A percentile compares a stretch with the other conserved stretches of the same genome.
These are phyloP conservation scores for Platycheirus rosarum DNA, from an alignment of 2,888 invertebrate species.

Conservation along the genomic window DNA sequence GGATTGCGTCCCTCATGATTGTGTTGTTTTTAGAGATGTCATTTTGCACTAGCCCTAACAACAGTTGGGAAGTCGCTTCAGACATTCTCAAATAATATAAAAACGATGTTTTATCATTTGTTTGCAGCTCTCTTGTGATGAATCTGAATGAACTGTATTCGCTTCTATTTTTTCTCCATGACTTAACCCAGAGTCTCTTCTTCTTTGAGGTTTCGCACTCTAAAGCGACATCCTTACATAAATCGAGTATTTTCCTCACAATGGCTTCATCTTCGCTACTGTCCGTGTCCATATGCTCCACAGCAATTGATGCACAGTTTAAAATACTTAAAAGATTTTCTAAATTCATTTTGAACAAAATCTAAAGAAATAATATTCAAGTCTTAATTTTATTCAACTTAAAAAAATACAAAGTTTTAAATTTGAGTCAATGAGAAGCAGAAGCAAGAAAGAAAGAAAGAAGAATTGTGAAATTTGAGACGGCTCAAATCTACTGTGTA, in stretches of 20 bases:
- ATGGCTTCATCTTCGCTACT: neutral
- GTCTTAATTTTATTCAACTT: too few species aligned
- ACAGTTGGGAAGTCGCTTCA: neutral
- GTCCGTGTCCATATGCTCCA: neutral
- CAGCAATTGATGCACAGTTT: neutral
- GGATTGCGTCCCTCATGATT: constrained; percentile 11
- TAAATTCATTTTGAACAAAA: too few species aligned
- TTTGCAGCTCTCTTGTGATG: neutral
- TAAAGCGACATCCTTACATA: neutral
- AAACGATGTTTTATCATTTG: neutral
- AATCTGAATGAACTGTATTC: too few species aligned
- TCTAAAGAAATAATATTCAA: too few species aligned
- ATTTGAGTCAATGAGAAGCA: too few species aligned
- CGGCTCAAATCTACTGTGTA: too few species aligned
- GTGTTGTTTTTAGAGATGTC: constrained; percentile 24
- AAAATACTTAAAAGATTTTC: too few species aligned
- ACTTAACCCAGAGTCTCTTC: constrained; percentile 7
- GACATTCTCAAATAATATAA: constrained; percentile 9
- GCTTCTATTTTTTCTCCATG: neutral
- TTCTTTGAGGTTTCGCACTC: neutral
- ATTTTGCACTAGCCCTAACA: neutral
- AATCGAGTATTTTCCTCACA: neutral
- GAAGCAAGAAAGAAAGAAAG: too few species aligned
- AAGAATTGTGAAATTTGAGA: too few species aligned
- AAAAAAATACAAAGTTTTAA: too few species aligned